These are phyloP conservation scores for Microchirus variegatus DNA, from an alignment of 2,797 vertebrate genomes.

Conservation along the genomic window DNA sequence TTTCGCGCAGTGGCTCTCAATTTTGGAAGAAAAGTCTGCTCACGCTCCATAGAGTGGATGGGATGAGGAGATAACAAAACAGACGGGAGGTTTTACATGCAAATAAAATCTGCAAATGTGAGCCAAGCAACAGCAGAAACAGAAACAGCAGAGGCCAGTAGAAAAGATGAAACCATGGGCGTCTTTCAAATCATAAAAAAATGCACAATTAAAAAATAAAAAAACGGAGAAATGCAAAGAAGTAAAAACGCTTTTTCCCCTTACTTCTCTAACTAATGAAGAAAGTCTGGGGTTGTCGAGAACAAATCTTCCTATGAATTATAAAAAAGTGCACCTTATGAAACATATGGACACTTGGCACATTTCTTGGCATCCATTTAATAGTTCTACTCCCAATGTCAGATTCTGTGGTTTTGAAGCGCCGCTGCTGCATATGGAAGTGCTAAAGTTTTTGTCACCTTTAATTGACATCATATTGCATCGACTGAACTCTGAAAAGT, in stretches of 20 bases:
- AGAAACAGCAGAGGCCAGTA: slow-evolving; percentile 44
- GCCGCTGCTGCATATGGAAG: slow-evolving; percentile 77
- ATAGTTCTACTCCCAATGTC: slow-evolving; percentile 66
- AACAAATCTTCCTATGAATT: slow-evolving; percentile 45
- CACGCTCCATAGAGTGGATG: slow-evolving; percentile 60
- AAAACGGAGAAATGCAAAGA: slow-evolving; percentile 25
- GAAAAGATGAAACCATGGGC: slow-evolving; percentile 52
- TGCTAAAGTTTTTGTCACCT: slow-evolving; percentile 83
- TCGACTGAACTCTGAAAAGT: slow-evolving; percentile 70
- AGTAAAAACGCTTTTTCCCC: slow-evolving; percentile 5
- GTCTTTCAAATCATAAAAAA: slow-evolving; percentile 39
- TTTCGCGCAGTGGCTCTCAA: slow-evolving; percentile 29
- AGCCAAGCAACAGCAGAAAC: slow-evolving; percentile 58
- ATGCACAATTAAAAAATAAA: slow-evolving; percentile 45
- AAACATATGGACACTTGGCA: slow-evolving; percentile 76
- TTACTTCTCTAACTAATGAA: slow-evolving; percentile 45
- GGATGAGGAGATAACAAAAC: slow-evolving; percentile 69
- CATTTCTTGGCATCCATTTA: slow-evolving; percentile 65
- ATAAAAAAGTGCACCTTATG: slow-evolving; percentile 60
- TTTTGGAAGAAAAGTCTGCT: slow-evolving; percentile 50
- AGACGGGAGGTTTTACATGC: slow-evolving; percentile 69
- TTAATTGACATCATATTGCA: slow-evolving; percentile 82
- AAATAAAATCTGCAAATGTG: slow-evolving; percentile 44
- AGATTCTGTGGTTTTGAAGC: slow-evolving; percentile 69
- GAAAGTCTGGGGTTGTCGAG: slow-evolving; percentile 55